phyloP scores from a whole-genome alignment of 2,113 vertebrate genomes.

The Antechinus flavipes region DNA sequence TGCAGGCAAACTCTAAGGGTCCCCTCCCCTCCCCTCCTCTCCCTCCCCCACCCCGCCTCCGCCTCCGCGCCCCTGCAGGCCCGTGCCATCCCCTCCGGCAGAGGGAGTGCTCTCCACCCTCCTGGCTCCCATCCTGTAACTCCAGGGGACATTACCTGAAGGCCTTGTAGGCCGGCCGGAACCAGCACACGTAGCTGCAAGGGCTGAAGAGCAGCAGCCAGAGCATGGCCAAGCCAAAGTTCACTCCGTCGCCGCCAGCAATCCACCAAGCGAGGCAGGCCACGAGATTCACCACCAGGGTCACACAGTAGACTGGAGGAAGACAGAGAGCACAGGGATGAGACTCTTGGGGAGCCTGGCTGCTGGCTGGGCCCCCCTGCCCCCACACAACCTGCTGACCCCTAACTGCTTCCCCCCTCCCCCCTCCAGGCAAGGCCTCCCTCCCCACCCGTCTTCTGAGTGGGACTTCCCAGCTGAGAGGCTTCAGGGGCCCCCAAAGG shows the following conservation, averaged over 20 bases:
- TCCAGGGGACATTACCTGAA: conserved; percentile 86
- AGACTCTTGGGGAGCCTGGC: not conserved
- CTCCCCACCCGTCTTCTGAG: not conserved
- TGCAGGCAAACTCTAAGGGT: too few relatives aligned
- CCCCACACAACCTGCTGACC: too few relatives aligned
- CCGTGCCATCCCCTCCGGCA: too few relatives aligned
- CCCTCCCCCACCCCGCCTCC: not conserved
- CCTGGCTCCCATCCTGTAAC: not conserved
- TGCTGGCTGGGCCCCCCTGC: too few relatives aligned
- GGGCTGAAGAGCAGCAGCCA: conserved; percentile 96
- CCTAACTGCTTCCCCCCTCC: not conserved
- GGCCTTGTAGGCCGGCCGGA: conserved; percentile 95
- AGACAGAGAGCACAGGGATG: accelerated
- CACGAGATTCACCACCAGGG: conserved; percentile 89
- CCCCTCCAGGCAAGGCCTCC: not conserved
- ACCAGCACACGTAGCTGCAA: conserved; percentile 95
- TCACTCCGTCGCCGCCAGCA: conserved; percentile 84
- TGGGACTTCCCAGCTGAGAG: not conserved
- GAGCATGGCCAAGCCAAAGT: conserved; percentile 93
- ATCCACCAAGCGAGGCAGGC: conserved; percentile 97
- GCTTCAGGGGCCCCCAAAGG: not conserved
- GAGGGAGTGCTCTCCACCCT: not conserved
- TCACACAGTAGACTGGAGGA: conserved; percentile 90
- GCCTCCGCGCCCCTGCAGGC: too few relatives aligned
- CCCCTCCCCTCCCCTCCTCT: too few relatives aligned